Base-by-base conservation (phyloP, 2,113 vertebrate species). In the Coryphaenoides rupestris region DNA sequence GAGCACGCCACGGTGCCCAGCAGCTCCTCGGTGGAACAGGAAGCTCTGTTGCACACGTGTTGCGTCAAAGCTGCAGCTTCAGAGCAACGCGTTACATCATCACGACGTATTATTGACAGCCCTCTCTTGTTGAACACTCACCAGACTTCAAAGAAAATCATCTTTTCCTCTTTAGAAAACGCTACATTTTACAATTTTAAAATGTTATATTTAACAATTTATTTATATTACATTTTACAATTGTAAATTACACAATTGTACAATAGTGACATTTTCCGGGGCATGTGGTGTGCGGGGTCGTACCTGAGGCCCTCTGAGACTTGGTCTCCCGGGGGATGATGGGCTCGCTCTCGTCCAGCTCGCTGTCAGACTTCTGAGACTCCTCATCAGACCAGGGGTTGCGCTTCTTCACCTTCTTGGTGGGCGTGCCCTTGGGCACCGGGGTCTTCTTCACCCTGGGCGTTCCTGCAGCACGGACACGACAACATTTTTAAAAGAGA, bases 311-410 rank as follows among this genome's bases (percentile, higher is more conserved):
- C 88, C 97, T 94, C 76, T 94, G 90, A 65, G 96, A 95, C 71
- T 95, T 89, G 62, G 91, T 95, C 72, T 99, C 95, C 84, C 97
- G 87, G 76, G 95, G 97, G 85, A 98, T 95, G 88, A 98, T 79
- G 0, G 92, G 91, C 26, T 95, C 92, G 12, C 78, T 91, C 60
- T 96, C 92, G 73, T 98, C 96, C 74, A 94, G 79, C 63, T 98
- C 96, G 55, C 92, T 96, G 65, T 96, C 96, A 13, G 97, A 98
- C 69, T 93, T 95, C 50, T 98, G 15, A 4, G 15, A 17, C 47
- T 50, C 95, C n/a, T 94, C 94, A 33, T 98, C 96, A 61, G 97
- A 99, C 97, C 97, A 99, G 0, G 97, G 97, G 76, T 99, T 99
- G 62, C 95, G 89, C 87, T 98, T 99, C 89, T 99, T 99, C 69